phyloP scores from a whole-genome alignment of 2,888 invertebrate genomes.

The Pachycephus smyrnensis region DNA sequence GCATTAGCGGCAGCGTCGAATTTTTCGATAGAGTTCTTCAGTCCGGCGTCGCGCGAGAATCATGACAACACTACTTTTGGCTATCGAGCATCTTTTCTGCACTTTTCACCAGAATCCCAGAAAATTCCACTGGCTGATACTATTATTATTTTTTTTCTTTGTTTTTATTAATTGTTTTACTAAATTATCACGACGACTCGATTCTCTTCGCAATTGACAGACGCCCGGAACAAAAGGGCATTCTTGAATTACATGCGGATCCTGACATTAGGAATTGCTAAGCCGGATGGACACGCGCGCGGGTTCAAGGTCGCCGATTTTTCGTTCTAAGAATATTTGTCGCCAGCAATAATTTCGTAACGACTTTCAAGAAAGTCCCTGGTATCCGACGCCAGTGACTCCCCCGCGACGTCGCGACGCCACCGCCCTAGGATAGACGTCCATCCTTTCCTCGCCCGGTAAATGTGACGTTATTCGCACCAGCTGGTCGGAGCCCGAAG shows the following conservation, averaged over 20 bases:
- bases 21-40: background rate
- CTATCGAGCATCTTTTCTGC: background rate
- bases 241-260: background rate
- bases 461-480: constrained; percentile 19
- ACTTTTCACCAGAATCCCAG: background rate
- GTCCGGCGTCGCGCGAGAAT: background rate
- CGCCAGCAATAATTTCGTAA: background rate
- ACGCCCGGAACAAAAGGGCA: background rate
- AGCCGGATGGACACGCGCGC: background rate
- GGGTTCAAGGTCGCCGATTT: background rate
- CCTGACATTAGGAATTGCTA: background rate
- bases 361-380: constrained; percentile 11
- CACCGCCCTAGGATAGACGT: background rate
- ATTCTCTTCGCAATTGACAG: background rate
- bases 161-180: background rate
- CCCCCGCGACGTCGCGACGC: constrained; percentile 23
- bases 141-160: background rate
- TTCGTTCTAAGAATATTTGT: background rate
- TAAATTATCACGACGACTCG: background rate
- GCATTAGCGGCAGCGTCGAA: constrained; percentile 17
- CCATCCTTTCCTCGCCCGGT: constrained; percentile 9
- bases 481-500: constrained; percentile 17
- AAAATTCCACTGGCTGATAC: background rate
- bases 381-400: constrained; percentile 19
- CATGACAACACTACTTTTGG: background rate